Percentiles rank a stretch among this genome's conserved stretches.
Conservation (phyloP, 2,797 vertebrate species). For the Bovichtus variegatus region DNA sequence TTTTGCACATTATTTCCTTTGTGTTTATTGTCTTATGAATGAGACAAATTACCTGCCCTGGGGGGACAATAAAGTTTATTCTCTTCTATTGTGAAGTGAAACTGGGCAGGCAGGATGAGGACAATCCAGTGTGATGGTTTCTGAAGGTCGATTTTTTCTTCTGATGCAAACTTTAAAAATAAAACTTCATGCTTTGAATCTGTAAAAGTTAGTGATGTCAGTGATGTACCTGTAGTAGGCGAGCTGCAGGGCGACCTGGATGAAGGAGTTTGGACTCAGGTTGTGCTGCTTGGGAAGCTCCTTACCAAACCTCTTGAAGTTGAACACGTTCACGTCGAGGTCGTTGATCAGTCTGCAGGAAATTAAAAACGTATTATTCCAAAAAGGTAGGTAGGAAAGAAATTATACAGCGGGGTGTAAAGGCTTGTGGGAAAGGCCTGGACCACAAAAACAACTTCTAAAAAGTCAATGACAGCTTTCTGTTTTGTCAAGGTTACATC, state of each 20-base stretch:
- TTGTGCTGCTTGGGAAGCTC: conserved; percentile 84
- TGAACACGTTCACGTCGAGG: conserved; percentile 89
- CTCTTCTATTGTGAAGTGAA: no score
- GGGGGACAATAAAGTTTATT: background rate
- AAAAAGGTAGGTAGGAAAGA: no score
- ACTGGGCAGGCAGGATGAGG: background rate
- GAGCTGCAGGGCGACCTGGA: conserved; percentile 88
- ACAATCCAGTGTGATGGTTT: background rate
- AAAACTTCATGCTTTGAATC: background rate
- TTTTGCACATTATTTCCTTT: background rate
- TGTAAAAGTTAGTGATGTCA: background rate
- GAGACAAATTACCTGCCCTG: background rate
- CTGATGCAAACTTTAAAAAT: background rate
- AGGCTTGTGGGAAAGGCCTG: background rate
- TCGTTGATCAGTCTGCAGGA: conserved; percentile 87
- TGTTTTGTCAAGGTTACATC: conserved; percentile 47
- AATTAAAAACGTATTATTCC: background rate
- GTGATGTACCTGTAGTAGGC: conserved; percentile 83
- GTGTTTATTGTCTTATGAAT: background rate
- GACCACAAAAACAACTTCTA: background rate
- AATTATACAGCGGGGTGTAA: background rate
- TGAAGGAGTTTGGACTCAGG: conserved; percentile 87
- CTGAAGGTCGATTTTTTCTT: no score
- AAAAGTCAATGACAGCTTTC: background rate
- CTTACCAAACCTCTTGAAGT: conserved; percentile 88